Evolutionary conservation across 2,888 invertebrate species (phyloP).

Genomic region (Aleiodes alternator): DNA sequence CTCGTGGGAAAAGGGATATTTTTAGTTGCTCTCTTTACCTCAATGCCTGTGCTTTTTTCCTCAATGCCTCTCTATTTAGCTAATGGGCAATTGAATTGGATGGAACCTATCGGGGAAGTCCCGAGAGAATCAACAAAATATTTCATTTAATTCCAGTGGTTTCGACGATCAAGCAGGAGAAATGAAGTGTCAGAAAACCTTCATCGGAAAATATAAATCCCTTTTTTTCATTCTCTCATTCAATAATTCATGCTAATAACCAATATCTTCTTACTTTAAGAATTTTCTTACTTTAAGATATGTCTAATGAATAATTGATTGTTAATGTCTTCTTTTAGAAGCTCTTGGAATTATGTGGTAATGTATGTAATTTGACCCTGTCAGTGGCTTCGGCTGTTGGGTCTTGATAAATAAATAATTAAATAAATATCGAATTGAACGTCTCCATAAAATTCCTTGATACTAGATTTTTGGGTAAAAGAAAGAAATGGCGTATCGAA

Average conservation of each 20-base stretch:
- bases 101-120: no score
- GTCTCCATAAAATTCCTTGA: not conserved
- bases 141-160: not conserved
- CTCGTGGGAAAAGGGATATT: conserved; percentile 47
- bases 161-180: not conserved
- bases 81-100: conserved; percentile 11
- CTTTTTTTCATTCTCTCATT: not conserved
- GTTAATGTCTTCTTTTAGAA: no score
- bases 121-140: not conserved
- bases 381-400: no score
- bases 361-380: no score
- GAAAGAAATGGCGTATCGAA: conserved; percentile 14
- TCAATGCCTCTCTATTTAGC: conserved; percentile 17
- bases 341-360: no score
- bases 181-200: not conserved
- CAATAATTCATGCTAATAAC: conserved; percentile 1
- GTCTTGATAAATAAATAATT: no score
- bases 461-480: not conserved
- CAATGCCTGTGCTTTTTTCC: not conserved
- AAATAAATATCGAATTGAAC: conserved; percentile 2
- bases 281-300: no score
- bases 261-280: no score
- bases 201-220: not conserved
- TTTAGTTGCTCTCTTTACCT: not conserved
- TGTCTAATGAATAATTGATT: no score